Conservation (phyloP, 2,113 vertebrate genomes). For the Gallinago jamesoni region DNA sequence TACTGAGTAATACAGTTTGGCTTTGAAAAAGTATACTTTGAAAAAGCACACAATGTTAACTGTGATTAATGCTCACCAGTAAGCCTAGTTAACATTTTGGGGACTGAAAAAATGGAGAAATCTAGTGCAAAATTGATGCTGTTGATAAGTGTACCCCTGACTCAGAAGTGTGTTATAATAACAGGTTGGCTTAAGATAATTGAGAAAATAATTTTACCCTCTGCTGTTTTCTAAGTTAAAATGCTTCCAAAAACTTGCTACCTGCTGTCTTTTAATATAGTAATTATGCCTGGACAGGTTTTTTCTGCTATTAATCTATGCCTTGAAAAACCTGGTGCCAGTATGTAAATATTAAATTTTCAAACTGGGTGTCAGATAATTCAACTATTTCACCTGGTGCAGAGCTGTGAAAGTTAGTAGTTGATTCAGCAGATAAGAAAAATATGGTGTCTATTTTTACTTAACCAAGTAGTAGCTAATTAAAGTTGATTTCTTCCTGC, state of each 20-base stretch:
- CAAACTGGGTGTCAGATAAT: background rate
- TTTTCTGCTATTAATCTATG: background rate
- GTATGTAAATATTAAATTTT: constrained; percentile 1
- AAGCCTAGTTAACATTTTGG: background rate
- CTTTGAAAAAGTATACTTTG: background rate
- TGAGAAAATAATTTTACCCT: constrained; percentile 49
- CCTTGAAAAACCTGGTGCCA: background rate
- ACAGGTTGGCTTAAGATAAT: constrained; percentile 23
- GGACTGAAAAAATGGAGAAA: background rate
- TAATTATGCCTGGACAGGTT: constrained; percentile 10
- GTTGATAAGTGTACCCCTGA: constrained; percentile 4
- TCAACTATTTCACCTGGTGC: background rate
- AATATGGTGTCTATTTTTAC: background rate
- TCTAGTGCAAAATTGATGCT: background rate
- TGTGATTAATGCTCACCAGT: constrained; percentile 38
- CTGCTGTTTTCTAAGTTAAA: constrained; percentile 42
- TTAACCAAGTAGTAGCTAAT: background rate
- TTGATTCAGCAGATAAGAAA: background rate
- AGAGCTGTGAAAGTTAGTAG: background rate
- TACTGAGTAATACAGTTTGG: background rate
- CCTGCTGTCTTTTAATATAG: constrained; percentile 46
- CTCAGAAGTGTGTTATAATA: constrained; percentile 26
- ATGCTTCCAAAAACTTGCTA: constrained; percentile 2
- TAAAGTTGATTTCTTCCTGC: rapidly evolving
- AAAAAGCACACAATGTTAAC: background rate